Conservation (phyloP, 2,113 vertebrate genomes). For the Cynocephalus volans region DNA sequence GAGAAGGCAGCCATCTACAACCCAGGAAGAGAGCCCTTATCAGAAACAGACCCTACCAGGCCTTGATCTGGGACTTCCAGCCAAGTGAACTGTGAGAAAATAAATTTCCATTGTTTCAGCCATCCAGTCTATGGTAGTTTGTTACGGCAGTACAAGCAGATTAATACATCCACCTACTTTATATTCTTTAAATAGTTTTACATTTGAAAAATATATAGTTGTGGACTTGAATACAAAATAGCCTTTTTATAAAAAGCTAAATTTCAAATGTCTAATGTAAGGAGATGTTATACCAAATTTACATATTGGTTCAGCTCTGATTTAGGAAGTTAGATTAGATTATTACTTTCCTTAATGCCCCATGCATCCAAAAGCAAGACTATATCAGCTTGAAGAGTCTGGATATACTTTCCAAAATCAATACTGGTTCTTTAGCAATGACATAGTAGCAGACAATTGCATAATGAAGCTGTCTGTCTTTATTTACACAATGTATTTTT, state of each 20-base stretch:
- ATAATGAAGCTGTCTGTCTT: slow-evolving; percentile 93
- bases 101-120: background rate
- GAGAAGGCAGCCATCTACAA: background rate
- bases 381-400: slow-evolving; percentile 86
- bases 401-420: slow-evolving; percentile 87
- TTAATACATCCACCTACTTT: background rate
- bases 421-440: slow-evolving; percentile 86
- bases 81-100: background rate
- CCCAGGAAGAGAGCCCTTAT: background rate
- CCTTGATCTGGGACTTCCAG: background rate
- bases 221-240: background rate
- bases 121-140: background rate
- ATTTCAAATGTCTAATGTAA: slow-evolving; percentile 34
- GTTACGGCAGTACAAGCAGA: background rate
- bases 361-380: slow-evolving; percentile 69
- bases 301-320: slow-evolving; percentile 62
- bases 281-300: slow-evolving; percentile 40
- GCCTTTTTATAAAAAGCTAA: background rate
- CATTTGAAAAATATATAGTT: background rate
- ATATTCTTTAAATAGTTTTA: slow-evolving; percentile 52
- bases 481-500: slow-evolving; percentile 91
- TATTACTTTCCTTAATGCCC: slow-evolving; percentile 67
- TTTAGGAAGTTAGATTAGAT: slow-evolving; percentile 59
- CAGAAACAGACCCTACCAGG: background rate
- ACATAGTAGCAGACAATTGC: slow-evolving; percentile 89